These are phyloP conservation scores for Leptobrachium ailaonicum DNA, from an alignment of 2,113 vertebrate genomes.

Conservation along the genomic window DNA sequence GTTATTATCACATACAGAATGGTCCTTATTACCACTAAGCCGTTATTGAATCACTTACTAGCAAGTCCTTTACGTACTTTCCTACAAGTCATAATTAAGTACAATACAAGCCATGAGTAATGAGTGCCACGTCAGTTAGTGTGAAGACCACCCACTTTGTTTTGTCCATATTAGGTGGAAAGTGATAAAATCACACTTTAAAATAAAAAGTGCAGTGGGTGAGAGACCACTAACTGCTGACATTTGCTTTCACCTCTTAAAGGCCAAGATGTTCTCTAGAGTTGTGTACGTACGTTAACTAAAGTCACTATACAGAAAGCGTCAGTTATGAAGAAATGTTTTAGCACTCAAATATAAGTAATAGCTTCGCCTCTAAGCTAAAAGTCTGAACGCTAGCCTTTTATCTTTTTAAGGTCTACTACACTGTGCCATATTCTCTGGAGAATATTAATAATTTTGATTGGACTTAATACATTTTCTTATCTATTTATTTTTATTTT, in stretches of 20 bases:
- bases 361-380: too few relatives aligned
- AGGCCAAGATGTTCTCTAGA: too few relatives aligned
- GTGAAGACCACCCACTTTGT: conserved; percentile 29
- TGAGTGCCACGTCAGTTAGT: not conserved
- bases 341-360: too few relatives aligned
- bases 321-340: too few relatives aligned
- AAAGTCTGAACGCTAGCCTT: too few relatives aligned
- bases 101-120: not conserved
- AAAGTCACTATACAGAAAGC: too few relatives aligned
- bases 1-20: not conserved
- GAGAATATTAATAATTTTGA: too few relatives aligned
- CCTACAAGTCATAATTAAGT: conserved; percentile 22
- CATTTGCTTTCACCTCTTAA: conserved; percentile 14
- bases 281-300: too few relatives aligned
- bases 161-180: conserved; percentile 29
- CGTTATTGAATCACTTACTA: not conserved
- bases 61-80: conserved; percentile 21
- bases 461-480: too few relatives aligned
- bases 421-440: too few relatives aligned
- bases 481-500: too few relatives aligned
- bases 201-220: not conserved
- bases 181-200: conserved; percentile 41
- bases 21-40: not conserved
- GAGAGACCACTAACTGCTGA: not conserved
- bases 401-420: too few relatives aligned